Base-by-base conservation (phyloP, 1,140 invertebrate species). In the Pseudomyrmex gracilis region DNA sequence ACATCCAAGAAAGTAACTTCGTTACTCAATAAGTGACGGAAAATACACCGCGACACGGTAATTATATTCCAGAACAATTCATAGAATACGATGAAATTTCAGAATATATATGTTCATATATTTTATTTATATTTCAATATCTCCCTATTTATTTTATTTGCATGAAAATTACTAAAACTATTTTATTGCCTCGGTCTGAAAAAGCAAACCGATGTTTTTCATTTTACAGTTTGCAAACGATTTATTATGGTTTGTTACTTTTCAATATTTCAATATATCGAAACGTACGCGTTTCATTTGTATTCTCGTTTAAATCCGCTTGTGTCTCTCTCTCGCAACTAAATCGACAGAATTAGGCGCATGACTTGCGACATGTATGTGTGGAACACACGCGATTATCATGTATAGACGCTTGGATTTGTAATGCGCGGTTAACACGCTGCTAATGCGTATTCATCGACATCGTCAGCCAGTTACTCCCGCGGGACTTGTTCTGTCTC, bases 171-270 rank as follows among this genome's bases (percentile, higher is more conserved):
- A 80, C n/a, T 66, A 22, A 45, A 80, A 80, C 70, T 71, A 66
- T 80, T 80, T 80, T 80, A 80, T 80, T 71, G 76, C 66, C 3
- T 34, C 43, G 43, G 66, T 53, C 67, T 80, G 76, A 80, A 34
- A 34, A 80, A 80, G 76, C 76, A 80, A 58, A 60, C 55, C 12
- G 66, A 58, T 80, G 76, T 80, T 80, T 80, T 80, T 80, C 34
- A 70, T 80, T 80, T 71, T 15, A 12, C 53, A 58, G 51, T 57
- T 47, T 49, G 53, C 49, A 58, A 34, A 8, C 76, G 47, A 80
- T 70, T 80, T 80, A 80, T 80, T 80, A 80, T 80, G 64, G 57
- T 80, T 80, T 77, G 61, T 80, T 70, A 67, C 15, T 80, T 71
- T 70, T 70, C 76, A 70, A n/a, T 5, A 13, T 80, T 34, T 34